Base-by-base conservation (phyloP, 2,797 vertebrate species). In the Cygnus olor region DNA sequence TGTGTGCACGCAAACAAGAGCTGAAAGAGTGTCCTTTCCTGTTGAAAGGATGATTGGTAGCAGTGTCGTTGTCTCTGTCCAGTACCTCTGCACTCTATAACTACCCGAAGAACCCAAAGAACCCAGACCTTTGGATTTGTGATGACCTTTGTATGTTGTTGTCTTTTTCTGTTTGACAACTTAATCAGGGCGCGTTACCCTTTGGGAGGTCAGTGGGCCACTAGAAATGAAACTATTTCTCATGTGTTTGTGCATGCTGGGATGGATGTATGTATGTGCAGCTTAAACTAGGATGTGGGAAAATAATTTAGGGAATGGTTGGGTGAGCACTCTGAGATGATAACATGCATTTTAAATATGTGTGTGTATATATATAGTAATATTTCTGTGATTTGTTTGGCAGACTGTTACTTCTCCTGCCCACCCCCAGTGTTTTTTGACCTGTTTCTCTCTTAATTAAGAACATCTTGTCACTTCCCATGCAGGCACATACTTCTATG, bases 101-200 rank as follows among this genome's bases (percentile, higher is more conserved):
- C 66, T 53, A 44, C 80, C 9, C 6, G 57, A 70, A 82, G 58
- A 30, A 79, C 19, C n/a, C 38, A 60, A 70, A 82, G 58, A 30
- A 79, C 17, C n/a, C 38, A 85, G 85, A 76, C 63, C 82, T 84
- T 83, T 94, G 89, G 63, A 49, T 88, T 71, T 81, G 24, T 79
- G 36, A 44, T 77, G 90, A 91, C 88, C 92, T 93, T 93, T 94
- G 63, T 51, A 18, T 54, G 66, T 88, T 40, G 38, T 42, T 94
- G 53, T 85, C 36, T 72, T 58, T 83, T 44, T 85, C 38, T 84
- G 1, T 80, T 87, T 88, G 56, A 68, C 60, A 76, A 72, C 69
- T 85, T 96, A 65, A 85, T 83, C 61, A 83, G 51, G 53, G 49
- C 7, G 3, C 51, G 18, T 42, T 80, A 6, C 53, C 18, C 2